Base-by-base conservation (phyloP, 1,140 invertebrate species). In the Drosophila pandora region DNA sequence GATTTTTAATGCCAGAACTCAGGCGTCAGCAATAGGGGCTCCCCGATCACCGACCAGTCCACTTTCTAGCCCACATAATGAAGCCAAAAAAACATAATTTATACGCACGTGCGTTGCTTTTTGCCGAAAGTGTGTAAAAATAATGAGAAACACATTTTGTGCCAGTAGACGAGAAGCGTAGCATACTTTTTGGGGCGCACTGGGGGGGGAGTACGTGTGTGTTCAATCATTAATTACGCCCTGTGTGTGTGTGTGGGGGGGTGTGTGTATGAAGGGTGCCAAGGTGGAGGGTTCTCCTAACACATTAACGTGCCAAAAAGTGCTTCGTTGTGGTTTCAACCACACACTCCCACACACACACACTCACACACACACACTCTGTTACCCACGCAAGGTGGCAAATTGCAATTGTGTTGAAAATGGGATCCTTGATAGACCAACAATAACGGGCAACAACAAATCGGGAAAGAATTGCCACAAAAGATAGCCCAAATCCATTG, bases 241-340 rank as follows among this genome's bases (percentile, higher is more conserved):
- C 32, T 57, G 45, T 34, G n/a, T 45, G 32, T 12, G 47, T 32
- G 13, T 23, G 28, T 53, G 43, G 23, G 32, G 32, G 34, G 63
- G 28, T 50, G 62, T 50, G 62, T 52, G 39, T 56, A 34, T 64
- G 50, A 37, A 37, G 34, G 34, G 10, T 37, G 34, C 8, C 32
- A 32, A 37, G 34, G 34, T 60, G 48, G 41, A 43, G 30, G 54
- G 17, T 17, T 60, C 2, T 28, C 9, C 59, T 10, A 52, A 78
- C 82, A 85, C 82, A 87, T 87, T 85, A 82, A 85, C 78, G 79
- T 76, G 78, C 82, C 83, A 78, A 87, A 85, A 87, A 87, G 70
- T 87, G 82, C 83, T 73, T 68, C 83, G 82, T 87, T 87, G 78
- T 87, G 82, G 82, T 64, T 87, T 87, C 39, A 54, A 37, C 52